These are phyloP conservation scores for Andrena hattorfiana DNA, from an alignment of 2,888 invertebrate species.

Conservation along the genomic window DNA sequence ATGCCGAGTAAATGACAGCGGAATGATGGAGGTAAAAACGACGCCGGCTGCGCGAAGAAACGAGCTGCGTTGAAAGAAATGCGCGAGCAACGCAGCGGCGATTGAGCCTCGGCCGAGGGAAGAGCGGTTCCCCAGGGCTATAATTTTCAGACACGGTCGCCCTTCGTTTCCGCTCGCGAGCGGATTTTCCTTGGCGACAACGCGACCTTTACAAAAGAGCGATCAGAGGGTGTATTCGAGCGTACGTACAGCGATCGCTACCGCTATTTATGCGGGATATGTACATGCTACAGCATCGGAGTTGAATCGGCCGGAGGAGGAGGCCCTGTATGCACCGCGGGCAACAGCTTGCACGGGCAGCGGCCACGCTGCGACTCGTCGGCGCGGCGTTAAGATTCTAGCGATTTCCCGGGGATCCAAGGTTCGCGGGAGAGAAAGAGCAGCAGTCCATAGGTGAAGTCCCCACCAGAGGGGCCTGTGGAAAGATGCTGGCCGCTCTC, in stretches of 20 bases:
- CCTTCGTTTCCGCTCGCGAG: conserved; percentile 14
- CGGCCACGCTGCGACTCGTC: conserved; percentile 5
- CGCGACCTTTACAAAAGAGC: not conserved
- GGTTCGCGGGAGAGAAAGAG: conserved; percentile 35
- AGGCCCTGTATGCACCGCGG: not conserved
- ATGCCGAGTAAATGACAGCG: conserved; percentile 40
- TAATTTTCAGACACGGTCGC: conserved; percentile 16
- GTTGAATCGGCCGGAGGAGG: not conserved
- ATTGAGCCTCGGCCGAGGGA: not conserved
- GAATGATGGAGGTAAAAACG: conserved; percentile 21
- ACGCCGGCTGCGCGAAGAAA: conserved; percentile 9
- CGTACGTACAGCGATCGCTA: too few species aligned
- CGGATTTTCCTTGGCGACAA: not conserved
- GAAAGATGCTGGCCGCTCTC: conserved; percentile 76
- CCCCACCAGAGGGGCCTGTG: conserved; percentile 60
- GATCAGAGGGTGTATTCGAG: too few species aligned
- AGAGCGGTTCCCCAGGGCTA: conserved; percentile 18
- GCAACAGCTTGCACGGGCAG: not conserved
- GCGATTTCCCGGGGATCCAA: conserved; percentile 49
- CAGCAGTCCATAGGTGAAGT: conserved; percentile 63
- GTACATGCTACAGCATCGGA: not conserved
- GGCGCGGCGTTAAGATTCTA: conserved; percentile 22
- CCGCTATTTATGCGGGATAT: not conserved
- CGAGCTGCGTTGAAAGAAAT: conserved; percentile 20
- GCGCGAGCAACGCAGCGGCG: conserved; percentile 16